Conservation (phyloP, 1,140 invertebrate genomes). For the Thaumetopoea pityocampa region DNA sequence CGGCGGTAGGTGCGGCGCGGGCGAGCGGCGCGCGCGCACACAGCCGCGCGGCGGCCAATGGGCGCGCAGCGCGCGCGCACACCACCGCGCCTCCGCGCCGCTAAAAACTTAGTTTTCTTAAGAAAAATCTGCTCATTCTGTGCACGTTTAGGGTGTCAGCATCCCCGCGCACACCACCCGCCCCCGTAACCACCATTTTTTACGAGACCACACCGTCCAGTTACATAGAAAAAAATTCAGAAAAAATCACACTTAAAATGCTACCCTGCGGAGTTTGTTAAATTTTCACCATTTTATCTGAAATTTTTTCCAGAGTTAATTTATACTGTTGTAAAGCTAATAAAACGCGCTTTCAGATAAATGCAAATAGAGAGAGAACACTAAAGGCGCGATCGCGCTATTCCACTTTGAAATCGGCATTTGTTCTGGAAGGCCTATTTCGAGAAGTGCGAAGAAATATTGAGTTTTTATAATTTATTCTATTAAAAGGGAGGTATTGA, state of each 20-base stretch:
- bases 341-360: conserved; percentile 24
- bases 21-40: conserved; percentile 37
- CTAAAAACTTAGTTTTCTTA: conserved; percentile 37
- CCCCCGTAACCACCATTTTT: conserved; percentile 3
- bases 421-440: conserved; percentile 3
- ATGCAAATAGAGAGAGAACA: conserved; percentile 12
- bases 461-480: conserved; percentile 38
- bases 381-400: background rate
- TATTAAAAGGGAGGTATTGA: conserved; percentile 1
- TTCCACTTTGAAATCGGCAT: conserved; percentile 8
- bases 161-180: conserved; percentile 41
- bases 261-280: conserved; percentile 10
- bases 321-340: conserved; percentile 9
- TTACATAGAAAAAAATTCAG: conserved; percentile 46
- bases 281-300: conserved; percentile 24
- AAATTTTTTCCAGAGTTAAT: conserved; percentile 13
- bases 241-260: conserved; percentile 27
- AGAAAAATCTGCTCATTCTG: conserved; percentile 44
- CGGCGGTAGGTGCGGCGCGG: conserved; percentile 34
- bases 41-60: conserved; percentile 37
- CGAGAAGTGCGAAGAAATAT: conserved; percentile 18
- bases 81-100: conserved; percentile 22
- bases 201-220: background rate
- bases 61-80: conserved; percentile 40
- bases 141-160: conserved; percentile 44